phyloP scores from a whole-genome alignment of 2,113 vertebrate genomes.

The Tetrax tetrax region DNA sequence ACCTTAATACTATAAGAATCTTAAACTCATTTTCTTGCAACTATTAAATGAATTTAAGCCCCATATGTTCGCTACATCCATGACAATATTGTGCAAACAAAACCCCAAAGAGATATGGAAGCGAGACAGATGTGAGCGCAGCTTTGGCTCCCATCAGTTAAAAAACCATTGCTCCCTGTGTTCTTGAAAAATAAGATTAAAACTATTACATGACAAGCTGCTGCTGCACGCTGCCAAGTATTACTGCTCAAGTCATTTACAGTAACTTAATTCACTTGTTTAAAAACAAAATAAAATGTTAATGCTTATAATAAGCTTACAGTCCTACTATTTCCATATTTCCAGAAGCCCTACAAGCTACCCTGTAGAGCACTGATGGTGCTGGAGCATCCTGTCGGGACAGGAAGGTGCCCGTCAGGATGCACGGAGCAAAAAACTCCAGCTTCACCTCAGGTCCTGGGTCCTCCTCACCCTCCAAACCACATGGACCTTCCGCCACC shows the following conservation, averaged over 20 bases:
- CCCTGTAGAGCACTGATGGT: not conserved
- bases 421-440: not conserved
- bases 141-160: slow-evolving; percentile 30
- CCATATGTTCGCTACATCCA: not conserved
- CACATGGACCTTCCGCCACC: not conserved
- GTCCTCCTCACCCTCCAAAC: not conserved
- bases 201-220: slow-evolving; percentile 37
- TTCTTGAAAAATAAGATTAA: slow-evolving; percentile 61
- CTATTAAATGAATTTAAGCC: slow-evolving; percentile 45
- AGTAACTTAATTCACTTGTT: slow-evolving; percentile 32
- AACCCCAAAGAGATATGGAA: slow-evolving; percentile 19
- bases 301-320: slow-evolving; percentile 30
- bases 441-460: not conserved
- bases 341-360: not conserved
- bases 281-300: slow-evolving; percentile 18
- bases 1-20: slow-evolving; percentile 48
- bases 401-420: not conserved
- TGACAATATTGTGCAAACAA: slow-evolving; percentile 44
- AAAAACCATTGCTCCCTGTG: slow-evolving; percentile 18
- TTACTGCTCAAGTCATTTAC: not conserved
- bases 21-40: slow-evolving; percentile 54
- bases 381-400: accelerated
- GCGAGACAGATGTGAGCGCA: not conserved
- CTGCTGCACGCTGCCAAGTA: not conserved
- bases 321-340: not conserved